Base-by-base conservation (phyloP, 2,888 invertebrate species). In the Argynnis bischoffii region DNA sequence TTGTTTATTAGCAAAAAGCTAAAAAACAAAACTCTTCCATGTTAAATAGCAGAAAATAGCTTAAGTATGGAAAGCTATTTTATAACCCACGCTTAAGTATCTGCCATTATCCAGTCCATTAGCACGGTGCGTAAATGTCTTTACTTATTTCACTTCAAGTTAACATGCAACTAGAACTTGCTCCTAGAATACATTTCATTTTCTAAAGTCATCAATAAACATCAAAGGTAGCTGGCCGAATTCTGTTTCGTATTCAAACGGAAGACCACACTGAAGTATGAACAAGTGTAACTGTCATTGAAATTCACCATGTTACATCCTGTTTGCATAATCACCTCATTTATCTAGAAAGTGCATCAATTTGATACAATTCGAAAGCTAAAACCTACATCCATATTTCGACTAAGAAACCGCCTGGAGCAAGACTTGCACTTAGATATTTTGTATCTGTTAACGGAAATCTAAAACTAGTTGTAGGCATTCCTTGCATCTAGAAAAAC, bases 311-410 rank as follows among this genome's bases (percentile, higher is more conserved):
- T 84, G 90, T 89, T 86, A 88, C 87, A 81, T 86, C 77, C 81
- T 79, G 88, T 92, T 90, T 89, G 90, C 91, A 90, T 91, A 90
- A 88, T 85, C 84, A 79, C 78, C 78, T 77, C 83, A 81, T 85
- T 86, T 85, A 86, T 86, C 86, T 92, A 91, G 92, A 92, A 92
- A 92, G 92, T 88, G 85, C 86, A 87, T 89, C 83, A 83, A 41
- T 84, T 84, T 83, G 83, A 82, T 81, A 78, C 76, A 74, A 83
- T 89, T 89, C 83, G 90, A 91, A 92, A 92, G 92, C 92, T 79
- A 71, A 77, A 78, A 75, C 86, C 89, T 81, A 88, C 89, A 85
- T 88, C 88, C 84, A 48, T 86, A 87, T 89, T 89, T 87, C 82
- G 86, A 83, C 80, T 80, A 81, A 41, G 35, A 41, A 84, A 81